Conservation (phyloP, 2,888 invertebrate species). For the Agonopterix arenella region DNA sequence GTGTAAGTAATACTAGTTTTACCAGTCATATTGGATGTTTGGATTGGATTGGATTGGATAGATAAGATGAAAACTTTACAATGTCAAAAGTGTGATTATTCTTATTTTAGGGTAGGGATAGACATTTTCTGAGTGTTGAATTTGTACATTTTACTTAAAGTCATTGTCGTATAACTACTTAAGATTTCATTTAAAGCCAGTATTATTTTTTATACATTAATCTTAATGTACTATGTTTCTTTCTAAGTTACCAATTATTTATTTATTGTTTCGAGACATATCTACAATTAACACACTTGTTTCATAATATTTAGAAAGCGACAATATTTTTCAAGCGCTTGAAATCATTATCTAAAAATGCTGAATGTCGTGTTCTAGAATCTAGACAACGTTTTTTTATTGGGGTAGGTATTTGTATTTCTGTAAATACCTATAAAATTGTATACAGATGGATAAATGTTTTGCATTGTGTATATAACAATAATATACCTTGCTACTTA, state of each 20-base stretch:
- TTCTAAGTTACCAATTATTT: slow-evolving; percentile 24
- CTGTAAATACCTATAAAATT: background rate
- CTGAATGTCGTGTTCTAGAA: no score
- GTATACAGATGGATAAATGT: slow-evolving; percentile 21
- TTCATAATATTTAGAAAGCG: no score
- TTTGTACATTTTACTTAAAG: slow-evolving; percentile 60
- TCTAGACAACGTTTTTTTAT: no score
- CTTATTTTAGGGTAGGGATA: slow-evolving; percentile 63
- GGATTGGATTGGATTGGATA: slow-evolving; percentile 26
- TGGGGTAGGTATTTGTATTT: background rate
- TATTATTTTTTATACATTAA: slow-evolving; percentile 10
- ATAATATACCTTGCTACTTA: slow-evolving; percentile 11
- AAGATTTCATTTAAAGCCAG: slow-evolving; percentile 9
- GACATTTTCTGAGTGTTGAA: slow-evolving; percentile 54
- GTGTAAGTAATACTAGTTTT: slow-evolving; percentile 62
- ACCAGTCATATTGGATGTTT: slow-evolving; percentile 70
- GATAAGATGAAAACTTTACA: slow-evolving; percentile 70
- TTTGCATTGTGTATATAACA: slow-evolving; percentile 12
- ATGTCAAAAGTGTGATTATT: slow-evolving; percentile 76
- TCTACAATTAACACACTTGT: no score
- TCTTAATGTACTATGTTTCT: background rate
- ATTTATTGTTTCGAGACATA: background rate
- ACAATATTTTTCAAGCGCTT: no score
- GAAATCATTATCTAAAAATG: no score
- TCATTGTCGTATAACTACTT: slow-evolving; percentile 52